Evolutionary conservation across 2,797 vertebrate genomes (phyloP), one percentile per base, ranked within the genome.

Genomic region (Dallia pectoralis): DNA sequence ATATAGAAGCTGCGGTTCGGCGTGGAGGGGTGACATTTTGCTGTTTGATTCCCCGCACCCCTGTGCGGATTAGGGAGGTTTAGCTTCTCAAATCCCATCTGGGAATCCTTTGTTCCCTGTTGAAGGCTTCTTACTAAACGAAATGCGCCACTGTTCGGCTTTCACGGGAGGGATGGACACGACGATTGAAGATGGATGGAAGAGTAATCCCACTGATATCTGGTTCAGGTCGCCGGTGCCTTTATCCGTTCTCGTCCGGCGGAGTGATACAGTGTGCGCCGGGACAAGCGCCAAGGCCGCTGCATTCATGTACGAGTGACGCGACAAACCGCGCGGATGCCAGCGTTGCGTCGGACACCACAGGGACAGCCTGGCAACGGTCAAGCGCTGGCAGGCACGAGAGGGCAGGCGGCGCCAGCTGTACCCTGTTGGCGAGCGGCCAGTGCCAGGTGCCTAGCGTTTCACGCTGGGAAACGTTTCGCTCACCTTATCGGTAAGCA

Each of bases 291-390:
- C 90, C 89, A 89, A 86, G 84, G 87, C 85, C 81, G 18, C 15
- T 78, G 81, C 84, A 90, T 89, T 87, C 85, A 82, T 91, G 90
- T 88, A 82, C 72, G 70, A 76, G 73, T 82, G 87, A 87, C 80
- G 87, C 82, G 86, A 83, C 63, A 69, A 59, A 25, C 74, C 22
- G 71, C 74, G 76, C 86, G 87, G 86, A 89, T 90, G 86, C 85
- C 85, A 86, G 85, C 56, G 40, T 88, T 87, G 85, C 82, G 51
- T 74, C 85, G 85, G 84, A 75, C 59, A 25, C 74, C 80, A 81
- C 83, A 65, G 16, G 40, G 82, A 77, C 16, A 74, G 76, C 70
- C 49, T 61, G 44, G 64, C 79, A 70, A 7, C 5, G 32, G 33
- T 49, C 78, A 44, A 47, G 18, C 22, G 53, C 53, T 59, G 53